Percentiles rank a stretch among this genome's conserved stretches.
phyloP scores from a whole-genome alignment of 1,140 invertebrate genomes.

The Drosophila funebris region DNA sequence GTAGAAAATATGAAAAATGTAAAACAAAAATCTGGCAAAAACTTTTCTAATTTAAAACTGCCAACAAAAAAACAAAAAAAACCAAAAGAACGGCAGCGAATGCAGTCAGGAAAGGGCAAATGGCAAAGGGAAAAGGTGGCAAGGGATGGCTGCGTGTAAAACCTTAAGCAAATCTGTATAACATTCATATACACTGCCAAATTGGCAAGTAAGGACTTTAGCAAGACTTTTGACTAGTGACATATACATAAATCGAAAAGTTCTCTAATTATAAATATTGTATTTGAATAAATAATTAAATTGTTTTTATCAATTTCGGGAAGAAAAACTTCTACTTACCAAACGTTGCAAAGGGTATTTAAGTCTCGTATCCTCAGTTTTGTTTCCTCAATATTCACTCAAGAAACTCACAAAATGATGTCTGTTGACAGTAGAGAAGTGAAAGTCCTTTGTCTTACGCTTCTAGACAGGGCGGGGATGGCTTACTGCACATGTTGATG shows the following conservation, averaged over 20 bases:
- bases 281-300: no score
- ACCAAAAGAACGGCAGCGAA: constrained; percentile 59
- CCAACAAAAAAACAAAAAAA: constrained; percentile 63
- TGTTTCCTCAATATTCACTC: constrained; percentile 34
- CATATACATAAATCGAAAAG: no score
- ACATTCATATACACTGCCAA: constrained; percentile 57
- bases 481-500: constrained; percentile 73
- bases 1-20: constrained; percentile 82
- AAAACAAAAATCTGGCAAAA: constrained; percentile 81
- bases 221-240: neutral
- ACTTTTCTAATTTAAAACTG: constrained; percentile 83
- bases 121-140: constrained; percentile 23
- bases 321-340: neutral
- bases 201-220: neutral
- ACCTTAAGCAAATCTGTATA: constrained; percentile 70
- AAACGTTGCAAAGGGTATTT: constrained; percentile 1
- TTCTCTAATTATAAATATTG: no score
- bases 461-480: constrained; percentile 6
- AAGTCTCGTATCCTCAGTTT: neutral
- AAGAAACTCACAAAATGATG: constrained; percentile 68
- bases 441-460: constrained; percentile 60
- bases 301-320: no score
- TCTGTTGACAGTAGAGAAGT: constrained; percentile 71
- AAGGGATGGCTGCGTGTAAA: constrained; percentile 5
- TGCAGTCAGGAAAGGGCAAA: constrained; percentile 51